Evolutionary conservation across 2,113 vertebrate genomes (phyloP), one percentile per base, ranked within the genome.

Genomic region (Dinomys branickii): DNA sequence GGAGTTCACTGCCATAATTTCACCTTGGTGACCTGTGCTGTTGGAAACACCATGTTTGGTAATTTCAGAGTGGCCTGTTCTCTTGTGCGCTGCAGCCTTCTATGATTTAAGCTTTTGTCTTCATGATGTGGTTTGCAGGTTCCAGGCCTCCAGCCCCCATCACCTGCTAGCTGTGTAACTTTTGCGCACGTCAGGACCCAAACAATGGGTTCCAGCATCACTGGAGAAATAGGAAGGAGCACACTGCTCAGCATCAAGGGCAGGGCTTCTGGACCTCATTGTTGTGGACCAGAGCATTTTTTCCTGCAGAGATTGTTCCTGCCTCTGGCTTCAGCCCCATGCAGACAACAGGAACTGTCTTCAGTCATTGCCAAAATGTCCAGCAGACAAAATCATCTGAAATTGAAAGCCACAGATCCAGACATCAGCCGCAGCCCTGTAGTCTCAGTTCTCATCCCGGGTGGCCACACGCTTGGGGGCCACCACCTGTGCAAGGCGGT

Each of bases 11-110:
- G 47, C 26, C 26, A 16, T 30, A 47, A 44, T 17, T 71, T 41
- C 1, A 3, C n/a, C n/a, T 41, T 4, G n/a, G n/a, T 71, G 69
- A 38, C 14, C 20, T 30, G 13, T 61, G 81, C 2, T 2, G 35
- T 2, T 47, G 75, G 12, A 16, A 1, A 26, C 4, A 2, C 50
- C 28, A 5, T 0, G 0, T 13, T 10, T n/a, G 5, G 2, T 38
- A 13, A n/a, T 10, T 41, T 20, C 73, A 20, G 12, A 33, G 7
- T 0, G 52, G 33, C 20, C 19, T 9, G 47, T 12, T 65, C 22
- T 2, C 35, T 5, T 2, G 52, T 30, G n/a, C 3, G 4, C 9
- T 13, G 5, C 11, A 6, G 61, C 20, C 67, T 84, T 59, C 58
- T 41, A 3, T 10, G 19, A 4, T 41, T 54, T 61, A 33, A 10